These are phyloP conservation scores for Sebastes hopkinsi DNA, from an alignment of 2,797 vertebrate genomes.

Conservation along the genomic window DNA sequence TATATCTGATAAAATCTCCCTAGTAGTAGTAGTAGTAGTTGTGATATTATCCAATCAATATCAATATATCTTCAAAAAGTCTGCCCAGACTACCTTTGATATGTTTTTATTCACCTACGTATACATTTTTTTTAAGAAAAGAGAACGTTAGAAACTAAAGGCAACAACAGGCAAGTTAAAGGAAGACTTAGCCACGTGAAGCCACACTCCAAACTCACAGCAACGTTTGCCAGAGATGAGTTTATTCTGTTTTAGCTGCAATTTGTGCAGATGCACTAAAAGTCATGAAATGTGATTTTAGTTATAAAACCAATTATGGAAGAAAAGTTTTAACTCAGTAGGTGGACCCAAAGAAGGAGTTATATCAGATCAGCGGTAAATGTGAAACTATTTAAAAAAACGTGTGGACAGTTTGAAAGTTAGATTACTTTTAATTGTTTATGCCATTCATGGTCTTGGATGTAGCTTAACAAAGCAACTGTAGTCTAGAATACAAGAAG, in stretches of 20 bases:
- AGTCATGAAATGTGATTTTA: neutral
- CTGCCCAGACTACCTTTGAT: slow-evolving; percentile 75
- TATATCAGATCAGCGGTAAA: neutral
- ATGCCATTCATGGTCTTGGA: neutral
- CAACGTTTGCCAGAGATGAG: slow-evolving; percentile 8
- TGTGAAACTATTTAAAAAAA: neutral
- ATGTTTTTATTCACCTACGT: slow-evolving; percentile 77
- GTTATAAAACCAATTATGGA: neutral
- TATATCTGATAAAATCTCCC: slow-evolving; percentile 76
- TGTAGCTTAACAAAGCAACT: neutral
- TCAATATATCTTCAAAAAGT: slow-evolving; percentile 67
- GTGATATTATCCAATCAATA: slow-evolving; percentile 70
- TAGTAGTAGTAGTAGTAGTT: slow-evolving; percentile 38
- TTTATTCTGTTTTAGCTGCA: neutral
- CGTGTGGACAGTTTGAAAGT: neutral
- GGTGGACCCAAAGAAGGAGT: neutral
- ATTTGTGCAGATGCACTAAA: neutral
- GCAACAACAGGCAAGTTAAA: slow-evolving; percentile 84
- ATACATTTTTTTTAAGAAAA: slow-evolving; percentile 62
- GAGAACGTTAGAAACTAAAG: slow-evolving; percentile 80
- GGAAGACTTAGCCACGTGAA: slow-evolving; percentile 54
- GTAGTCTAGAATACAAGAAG: neutral
- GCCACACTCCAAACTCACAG: slow-evolving; percentile 15
- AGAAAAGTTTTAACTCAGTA: neutral
- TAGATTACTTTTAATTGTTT: neutral